A percentile compares a stretch with the other conserved stretches of the same genome.
These are phyloP conservation scores for Diabrotica virgifera DNA, from an alignment of 1,140 invertebrate genomes.

Conservation along the genomic window DNA sequence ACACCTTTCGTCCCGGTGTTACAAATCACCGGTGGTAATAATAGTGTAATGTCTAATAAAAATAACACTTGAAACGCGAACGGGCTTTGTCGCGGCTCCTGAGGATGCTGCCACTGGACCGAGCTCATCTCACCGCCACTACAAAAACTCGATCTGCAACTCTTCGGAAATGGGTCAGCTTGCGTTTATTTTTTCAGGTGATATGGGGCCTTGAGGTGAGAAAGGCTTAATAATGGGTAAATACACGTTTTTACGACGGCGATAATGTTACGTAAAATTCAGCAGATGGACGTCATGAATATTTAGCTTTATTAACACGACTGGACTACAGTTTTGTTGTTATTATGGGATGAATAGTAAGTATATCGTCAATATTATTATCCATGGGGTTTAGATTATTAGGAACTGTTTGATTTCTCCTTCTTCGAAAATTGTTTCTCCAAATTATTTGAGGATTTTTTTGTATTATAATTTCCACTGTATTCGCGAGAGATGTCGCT, in stretches of 20 bases:
- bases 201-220: not conserved
- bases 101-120: constrained; percentile 1
- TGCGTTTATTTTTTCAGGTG: constrained; percentile 1
- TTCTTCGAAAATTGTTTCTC: too few relatives aligned
- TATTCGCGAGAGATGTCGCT: too few relatives aligned
- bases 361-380: too few relatives aligned
- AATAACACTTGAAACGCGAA: not conserved
- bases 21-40: not conserved
- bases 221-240: not conserved
- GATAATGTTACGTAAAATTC: not conserved
- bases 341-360: too few relatives aligned
- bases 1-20: too few relatives aligned
- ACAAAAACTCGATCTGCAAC: not conserved
- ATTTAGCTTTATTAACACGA: too few relatives aligned
- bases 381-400: too few relatives aligned
- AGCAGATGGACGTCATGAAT: too few relatives aligned
- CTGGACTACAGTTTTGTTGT: too few relatives aligned
- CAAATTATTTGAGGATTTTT: too few relatives aligned
- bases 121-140: not conserved
- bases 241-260: not conserved
- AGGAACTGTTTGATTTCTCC: too few relatives aligned
- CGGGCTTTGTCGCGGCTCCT: not conserved
- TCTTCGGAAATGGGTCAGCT: not conserved
- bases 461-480: too few relatives aligned
- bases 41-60: not conserved